These are phyloP conservation scores for Leucozona laternaria DNA, from an alignment of 2,888 invertebrate genomes.

Conservation along the genomic window DNA sequence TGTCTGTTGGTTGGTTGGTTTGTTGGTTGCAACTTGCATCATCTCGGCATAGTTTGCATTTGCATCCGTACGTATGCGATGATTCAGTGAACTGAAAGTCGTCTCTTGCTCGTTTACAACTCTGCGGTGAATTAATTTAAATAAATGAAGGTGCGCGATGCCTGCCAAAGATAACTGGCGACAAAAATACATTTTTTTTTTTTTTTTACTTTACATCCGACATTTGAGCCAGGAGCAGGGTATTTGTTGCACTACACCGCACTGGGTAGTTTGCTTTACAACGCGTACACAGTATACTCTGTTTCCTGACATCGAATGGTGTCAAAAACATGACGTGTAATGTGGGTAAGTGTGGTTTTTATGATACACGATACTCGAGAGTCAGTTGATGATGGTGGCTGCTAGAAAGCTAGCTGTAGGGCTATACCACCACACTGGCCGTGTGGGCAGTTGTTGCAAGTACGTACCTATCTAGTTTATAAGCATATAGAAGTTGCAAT, in stretches of 20 bases:
- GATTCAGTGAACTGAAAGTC: conserved; percentile 51
- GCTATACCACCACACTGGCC: conserved; percentile 7
- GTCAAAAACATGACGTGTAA: conserved; percentile 75
- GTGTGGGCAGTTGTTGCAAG: conserved; percentile 34
- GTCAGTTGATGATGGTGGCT: conserved; percentile 53
- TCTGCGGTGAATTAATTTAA: conserved; percentile 76
- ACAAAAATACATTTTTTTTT: conserved; percentile 27
- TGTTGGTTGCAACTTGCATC: conserved; percentile 10
- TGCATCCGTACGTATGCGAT: conserved; percentile 5
- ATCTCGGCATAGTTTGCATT: conserved; percentile 1
- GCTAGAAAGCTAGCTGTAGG: conserved; percentile 45
- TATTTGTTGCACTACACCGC: conserved; percentile 38
- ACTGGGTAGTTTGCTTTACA: conserved; percentile 18
- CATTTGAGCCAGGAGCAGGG: conserved; percentile 42
- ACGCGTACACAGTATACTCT: conserved; percentile 3
- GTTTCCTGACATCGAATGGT: conserved; percentile 67
- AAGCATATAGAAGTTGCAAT: conserved; percentile 33
- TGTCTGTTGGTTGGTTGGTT: neutral
- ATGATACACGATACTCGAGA: conserved; percentile 65
- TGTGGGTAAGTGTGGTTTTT: conserved; percentile 75
- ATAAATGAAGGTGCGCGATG: conserved; percentile 74
- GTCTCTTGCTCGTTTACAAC: conserved; percentile 66
- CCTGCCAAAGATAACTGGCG: conserved; percentile 62
- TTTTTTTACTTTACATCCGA: conserved; percentile 13
- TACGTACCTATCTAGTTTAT: neutral